Evolutionary conservation across 2,797 vertebrate species (phyloP).

Genomic region (Semaprochilodus insignis): DNA sequence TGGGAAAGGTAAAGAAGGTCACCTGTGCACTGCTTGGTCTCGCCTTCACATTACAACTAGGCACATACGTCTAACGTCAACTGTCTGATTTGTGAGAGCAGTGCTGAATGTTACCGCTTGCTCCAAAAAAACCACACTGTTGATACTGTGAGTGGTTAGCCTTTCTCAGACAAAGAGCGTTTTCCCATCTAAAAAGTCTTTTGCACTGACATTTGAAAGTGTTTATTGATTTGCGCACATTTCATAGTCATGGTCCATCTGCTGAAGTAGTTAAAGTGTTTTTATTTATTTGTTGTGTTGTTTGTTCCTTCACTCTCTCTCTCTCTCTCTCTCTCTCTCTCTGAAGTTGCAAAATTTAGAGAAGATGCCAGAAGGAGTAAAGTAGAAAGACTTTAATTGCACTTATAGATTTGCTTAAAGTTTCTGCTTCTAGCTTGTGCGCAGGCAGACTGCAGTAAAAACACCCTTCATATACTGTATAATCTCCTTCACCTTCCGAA

Average conservation of each 20-base stretch:
- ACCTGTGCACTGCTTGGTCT: slow-evolving; percentile 34
- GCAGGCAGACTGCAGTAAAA: slow-evolving; percentile 4
- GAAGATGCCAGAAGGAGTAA: background rate
- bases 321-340: no score
- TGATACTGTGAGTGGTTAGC: background rate
- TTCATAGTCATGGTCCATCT: background rate
- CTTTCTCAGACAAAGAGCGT: background rate
- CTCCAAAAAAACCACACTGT: background rate
- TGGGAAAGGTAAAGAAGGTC: slow-evolving; percentile 48
- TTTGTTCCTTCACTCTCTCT: no score
- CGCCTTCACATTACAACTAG: slow-evolving; percentile 12
- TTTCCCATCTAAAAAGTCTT: background rate
- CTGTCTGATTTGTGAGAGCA: background rate
- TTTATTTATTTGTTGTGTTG: background rate
- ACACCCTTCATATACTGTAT: background rate
- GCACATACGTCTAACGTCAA: background rate
- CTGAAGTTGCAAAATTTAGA: background rate
- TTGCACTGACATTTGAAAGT: background rate
- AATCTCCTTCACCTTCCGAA: slow-evolving; percentile 11
- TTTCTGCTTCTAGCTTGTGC: slow-evolving; percentile 2
- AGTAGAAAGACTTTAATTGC: background rate
- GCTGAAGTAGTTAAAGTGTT: background rate
- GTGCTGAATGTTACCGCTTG: background rate
- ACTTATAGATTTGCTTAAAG: background rate
- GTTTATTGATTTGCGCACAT: background rate